These are phyloP conservation scores for Molanna angustata DNA, from an alignment of 2,888 invertebrate species.

Conservation along the genomic window DNA sequence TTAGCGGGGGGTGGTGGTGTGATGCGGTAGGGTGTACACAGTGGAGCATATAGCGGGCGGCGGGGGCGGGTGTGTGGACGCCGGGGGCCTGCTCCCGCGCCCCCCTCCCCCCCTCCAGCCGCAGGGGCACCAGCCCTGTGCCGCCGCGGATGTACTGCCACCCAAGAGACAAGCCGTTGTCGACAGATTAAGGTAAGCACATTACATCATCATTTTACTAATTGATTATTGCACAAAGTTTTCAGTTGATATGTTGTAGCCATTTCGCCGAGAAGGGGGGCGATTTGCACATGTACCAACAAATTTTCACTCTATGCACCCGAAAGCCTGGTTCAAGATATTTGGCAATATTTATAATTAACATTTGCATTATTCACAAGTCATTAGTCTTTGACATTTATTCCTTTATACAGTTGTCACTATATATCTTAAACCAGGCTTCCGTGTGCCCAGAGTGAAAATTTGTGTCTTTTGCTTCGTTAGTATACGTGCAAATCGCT, in stretches of 20 bases:
- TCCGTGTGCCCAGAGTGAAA: too few species aligned
- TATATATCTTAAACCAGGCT: too few species aligned
- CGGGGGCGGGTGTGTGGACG: constrained; percentile 31
- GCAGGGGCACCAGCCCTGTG: constrained; percentile 62
- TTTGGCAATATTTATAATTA: neutral
- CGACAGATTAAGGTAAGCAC: constrained; percentile 66
- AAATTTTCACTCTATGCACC: too few species aligned
- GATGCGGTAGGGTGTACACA: constrained; percentile 19
- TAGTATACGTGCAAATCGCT: too few species aligned
- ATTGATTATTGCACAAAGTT: neutral
- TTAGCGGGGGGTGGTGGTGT: constrained; percentile 8
- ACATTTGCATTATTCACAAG: neutral
- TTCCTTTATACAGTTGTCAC: too few species aligned
- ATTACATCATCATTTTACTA: neutral
- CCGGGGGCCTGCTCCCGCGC: constrained; percentile 29
- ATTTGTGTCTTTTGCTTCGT: too few species aligned
- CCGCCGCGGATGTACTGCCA: constrained; percentile 62
- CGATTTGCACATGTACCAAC: too few species aligned
- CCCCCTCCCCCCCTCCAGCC: constrained; percentile 56
- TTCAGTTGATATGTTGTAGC: too few species aligned
- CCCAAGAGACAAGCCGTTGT: constrained; percentile 83
- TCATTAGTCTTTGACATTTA: too few species aligned
- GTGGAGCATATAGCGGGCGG: constrained; percentile 25
- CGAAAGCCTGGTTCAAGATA: too few species aligned
- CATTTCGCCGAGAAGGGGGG: too few species aligned